These are phyloP conservation scores for Cheilosia scutellata DNA, from an alignment of 2,888 invertebrate genomes.

Conservation along the genomic window DNA sequence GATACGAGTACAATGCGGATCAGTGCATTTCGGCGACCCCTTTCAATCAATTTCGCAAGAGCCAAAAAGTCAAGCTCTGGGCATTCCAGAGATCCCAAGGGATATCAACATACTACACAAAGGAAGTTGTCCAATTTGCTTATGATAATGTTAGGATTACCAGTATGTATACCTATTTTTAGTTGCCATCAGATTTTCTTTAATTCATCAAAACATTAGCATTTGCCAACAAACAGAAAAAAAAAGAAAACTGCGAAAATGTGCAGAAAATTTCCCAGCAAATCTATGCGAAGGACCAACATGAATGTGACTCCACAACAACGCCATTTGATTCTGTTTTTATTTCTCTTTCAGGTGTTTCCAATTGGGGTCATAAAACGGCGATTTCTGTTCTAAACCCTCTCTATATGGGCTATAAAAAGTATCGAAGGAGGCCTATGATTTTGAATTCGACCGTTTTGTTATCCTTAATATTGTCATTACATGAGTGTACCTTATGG, in stretches of 20 bases:
- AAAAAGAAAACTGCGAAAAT: slow-evolving; percentile 1
- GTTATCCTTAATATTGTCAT: slow-evolving; percentile 75
- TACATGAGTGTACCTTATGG: slow-evolving; percentile 51
- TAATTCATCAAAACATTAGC: slow-evolving; percentile 50
- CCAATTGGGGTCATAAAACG: slow-evolving; percentile 68
- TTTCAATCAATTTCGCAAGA: slow-evolving; percentile 48
- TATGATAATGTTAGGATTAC: slow-evolving; percentile 81
- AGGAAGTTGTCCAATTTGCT: slow-evolving; percentile 82
- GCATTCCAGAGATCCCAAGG: slow-evolving; percentile 32
- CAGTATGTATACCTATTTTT: not conserved
- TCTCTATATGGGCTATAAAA: slow-evolving; percentile 61
- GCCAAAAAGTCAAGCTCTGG: not conserved
- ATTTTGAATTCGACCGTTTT: slow-evolving; percentile 74
- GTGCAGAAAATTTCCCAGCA: not conserved
- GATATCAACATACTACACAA: slow-evolving; percentile 62
- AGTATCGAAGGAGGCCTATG: slow-evolving; percentile 66
- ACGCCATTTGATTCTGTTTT: slow-evolving; percentile 63
- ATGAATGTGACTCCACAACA: slow-evolving; percentile 11
- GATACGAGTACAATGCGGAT: slow-evolving; percentile 46
- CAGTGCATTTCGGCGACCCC: slow-evolving; percentile 49
- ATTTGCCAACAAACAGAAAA: not conserved
- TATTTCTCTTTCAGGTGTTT: slow-evolving; percentile 73
- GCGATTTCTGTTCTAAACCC: slow-evolving; percentile 52
- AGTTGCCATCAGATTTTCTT: slow-evolving; percentile 37
- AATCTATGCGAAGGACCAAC: slow-evolving; percentile 38